Conservation (phyloP, 1,140 invertebrate species). For the Cydia splendana region DNA sequence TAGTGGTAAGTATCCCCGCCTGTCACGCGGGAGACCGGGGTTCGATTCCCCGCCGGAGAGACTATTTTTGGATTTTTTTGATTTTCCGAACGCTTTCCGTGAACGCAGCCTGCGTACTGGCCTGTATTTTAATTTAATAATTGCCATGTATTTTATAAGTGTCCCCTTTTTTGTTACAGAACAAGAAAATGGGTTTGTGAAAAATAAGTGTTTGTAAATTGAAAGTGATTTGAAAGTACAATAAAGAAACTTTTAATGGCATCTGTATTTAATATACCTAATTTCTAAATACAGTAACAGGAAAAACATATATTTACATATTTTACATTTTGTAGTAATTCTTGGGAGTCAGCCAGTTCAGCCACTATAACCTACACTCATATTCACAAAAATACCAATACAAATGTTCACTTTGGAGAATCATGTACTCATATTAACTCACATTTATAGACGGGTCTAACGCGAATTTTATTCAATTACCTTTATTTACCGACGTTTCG, state of each 20-base stretch:
- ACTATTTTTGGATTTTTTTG: background rate
- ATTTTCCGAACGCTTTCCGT: background rate
- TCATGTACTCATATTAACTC: too few species aligned
- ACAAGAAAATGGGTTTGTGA: background rate
- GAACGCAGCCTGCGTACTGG: background rate
- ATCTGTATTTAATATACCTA: background rate
- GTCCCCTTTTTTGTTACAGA: background rate
- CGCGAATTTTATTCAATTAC: too few species aligned
- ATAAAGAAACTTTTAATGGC: background rate
- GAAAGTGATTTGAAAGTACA: background rate
- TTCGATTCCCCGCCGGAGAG: conserved; percentile 32
- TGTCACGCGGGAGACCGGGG: conserved; percentile 32
- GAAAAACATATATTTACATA: background rate
- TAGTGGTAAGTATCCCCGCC: conserved; percentile 32
- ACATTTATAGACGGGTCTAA: too few species aligned
- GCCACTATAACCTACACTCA: background rate
- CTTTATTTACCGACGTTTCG: too few species aligned
- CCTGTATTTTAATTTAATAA: background rate
- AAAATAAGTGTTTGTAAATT: background rate
- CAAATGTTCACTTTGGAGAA: too few species aligned
- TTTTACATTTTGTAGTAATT: background rate
- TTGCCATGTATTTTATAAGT: background rate
- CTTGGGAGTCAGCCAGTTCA: too few species aligned
- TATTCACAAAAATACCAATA: background rate
- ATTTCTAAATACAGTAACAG: background rate